Base-by-base conservation (phyloP, 1,140 invertebrate genomes). In the Ectropis grisescens region DNA sequence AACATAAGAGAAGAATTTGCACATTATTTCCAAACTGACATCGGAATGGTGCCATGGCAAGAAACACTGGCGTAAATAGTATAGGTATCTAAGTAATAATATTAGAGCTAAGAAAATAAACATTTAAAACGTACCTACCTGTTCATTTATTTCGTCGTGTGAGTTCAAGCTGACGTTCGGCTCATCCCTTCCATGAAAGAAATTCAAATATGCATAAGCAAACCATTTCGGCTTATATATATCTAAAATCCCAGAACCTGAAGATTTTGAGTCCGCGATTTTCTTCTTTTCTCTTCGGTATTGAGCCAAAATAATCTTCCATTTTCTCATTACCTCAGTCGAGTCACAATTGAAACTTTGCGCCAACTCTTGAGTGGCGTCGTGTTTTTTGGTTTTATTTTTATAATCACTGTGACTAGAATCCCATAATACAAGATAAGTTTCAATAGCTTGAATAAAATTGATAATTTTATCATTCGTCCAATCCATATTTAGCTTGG, bases 181-280 rank as follows among this genome's bases (percentile, higher is more conserved):
- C 11, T 30, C 28, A 12, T 37, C 28, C 36, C 36, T 30, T 30
- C 36, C 36, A 37, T 37, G 28, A 30, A 37, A 31, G 13, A 37
- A 37, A 25, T 31, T 37, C 36, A 37, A 37, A 31, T 37, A 37
- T 31, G 36, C 28, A 30, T 31, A 32, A 31, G 10, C 29, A 27
- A 38, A 31, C 29, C 28, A 38, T 27, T 38, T 38, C n/a, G 28
- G 28, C 28, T 37, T 31, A 25, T 37, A 37, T 37, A 37, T 37
- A 13, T 37, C 36, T 30, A 13, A 32, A 38, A 38, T 38, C 9
- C 36, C 36, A 25, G 36, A 38, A 31, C 29, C 36, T 38, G 36
- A 38, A 32, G 36, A 38, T 31, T 38, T 38, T 31, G 36, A 38
- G 2, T 19, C 36, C 23, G 14, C 23, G 22, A 38, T 38, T 38